These are phyloP conservation scores for Ectemnius cavifrons DNA, from an alignment of 2,888 invertebrate genomes.

Conservation along the genomic window DNA sequence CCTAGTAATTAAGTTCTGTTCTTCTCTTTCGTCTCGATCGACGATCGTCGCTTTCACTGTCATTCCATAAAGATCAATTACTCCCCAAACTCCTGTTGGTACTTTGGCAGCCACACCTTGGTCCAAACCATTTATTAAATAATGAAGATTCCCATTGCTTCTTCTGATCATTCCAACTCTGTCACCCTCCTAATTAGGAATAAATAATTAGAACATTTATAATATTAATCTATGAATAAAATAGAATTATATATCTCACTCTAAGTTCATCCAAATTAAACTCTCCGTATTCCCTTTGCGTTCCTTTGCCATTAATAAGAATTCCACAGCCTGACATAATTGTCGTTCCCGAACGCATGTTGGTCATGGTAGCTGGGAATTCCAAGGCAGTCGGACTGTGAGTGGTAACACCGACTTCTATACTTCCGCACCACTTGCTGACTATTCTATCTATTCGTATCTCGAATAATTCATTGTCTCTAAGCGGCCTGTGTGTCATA, in stretches of 20 bases:
- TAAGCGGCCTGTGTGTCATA: conserved; percentile 93
- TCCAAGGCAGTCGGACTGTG: conserved; percentile 94
- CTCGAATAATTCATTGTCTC: conserved; percentile 95
- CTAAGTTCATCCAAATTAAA: conserved; percentile 95
- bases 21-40: conserved; percentile 88
- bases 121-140: conserved; percentile 94
- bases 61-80: conserved; percentile 97
- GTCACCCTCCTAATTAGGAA: conserved; percentile 87
- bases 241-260: conserved; percentile 77
- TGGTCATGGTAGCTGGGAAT: conserved; percentile 98
- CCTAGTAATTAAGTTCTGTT: conserved; percentile 86
- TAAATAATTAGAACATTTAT: neutral
- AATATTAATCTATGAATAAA: neutral
- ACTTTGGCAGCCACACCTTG: conserved; percentile 94
- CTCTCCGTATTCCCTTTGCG: conserved; percentile 93
- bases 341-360: conserved; percentile 92
- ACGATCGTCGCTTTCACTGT: conserved; percentile 94
- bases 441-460: conserved; percentile 95
- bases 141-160: conserved; percentile 91
- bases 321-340: conserved; percentile 99
- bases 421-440: conserved; percentile 96
- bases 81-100: conserved; percentile 92
- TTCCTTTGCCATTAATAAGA: conserved; percentile 96
- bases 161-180: conserved; percentile 95
- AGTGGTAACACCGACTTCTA: conserved; percentile 95